phyloP scores from a whole-genome alignment of 2,113 vertebrate genomes.

The Sula dactylatra region DNA sequence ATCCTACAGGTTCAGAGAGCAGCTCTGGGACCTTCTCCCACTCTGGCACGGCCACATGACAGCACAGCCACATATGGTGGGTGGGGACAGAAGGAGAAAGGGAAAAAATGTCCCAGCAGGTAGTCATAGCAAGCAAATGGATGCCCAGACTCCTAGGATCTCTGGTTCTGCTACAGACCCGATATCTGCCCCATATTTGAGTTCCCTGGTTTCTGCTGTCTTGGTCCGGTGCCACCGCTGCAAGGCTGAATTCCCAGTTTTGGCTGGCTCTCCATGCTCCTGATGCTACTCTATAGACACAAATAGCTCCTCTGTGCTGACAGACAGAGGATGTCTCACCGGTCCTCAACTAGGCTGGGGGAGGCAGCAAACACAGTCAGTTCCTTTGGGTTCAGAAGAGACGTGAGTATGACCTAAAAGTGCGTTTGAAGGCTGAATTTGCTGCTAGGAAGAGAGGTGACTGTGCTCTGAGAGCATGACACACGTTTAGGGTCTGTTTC shows the following conservation, averaged over 20 bases:
- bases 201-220: background rate
- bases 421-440: background rate
- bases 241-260: background rate
- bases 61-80: fast-evolving
- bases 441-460: background rate
- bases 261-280: background rate
- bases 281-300: background rate
- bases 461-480: background rate
- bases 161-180: background rate
- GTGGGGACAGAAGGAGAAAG: background rate
- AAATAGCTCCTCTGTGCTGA: background rate
- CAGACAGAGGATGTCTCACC: background rate
- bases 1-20: background rate
- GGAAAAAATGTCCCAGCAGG: background rate
- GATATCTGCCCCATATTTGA: background rate
- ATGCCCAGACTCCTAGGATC: background rate
- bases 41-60: background rate
- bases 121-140: background rate
- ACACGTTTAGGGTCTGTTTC: background rate
- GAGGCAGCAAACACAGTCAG: background rate
- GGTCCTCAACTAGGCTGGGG: background rate
- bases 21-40: background rate
- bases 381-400: background rate
- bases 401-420: background rate
- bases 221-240: background rate